Base-by-base conservation (phyloP, 2,888 invertebrate species). In the Agrochola lychnidis region DNA sequence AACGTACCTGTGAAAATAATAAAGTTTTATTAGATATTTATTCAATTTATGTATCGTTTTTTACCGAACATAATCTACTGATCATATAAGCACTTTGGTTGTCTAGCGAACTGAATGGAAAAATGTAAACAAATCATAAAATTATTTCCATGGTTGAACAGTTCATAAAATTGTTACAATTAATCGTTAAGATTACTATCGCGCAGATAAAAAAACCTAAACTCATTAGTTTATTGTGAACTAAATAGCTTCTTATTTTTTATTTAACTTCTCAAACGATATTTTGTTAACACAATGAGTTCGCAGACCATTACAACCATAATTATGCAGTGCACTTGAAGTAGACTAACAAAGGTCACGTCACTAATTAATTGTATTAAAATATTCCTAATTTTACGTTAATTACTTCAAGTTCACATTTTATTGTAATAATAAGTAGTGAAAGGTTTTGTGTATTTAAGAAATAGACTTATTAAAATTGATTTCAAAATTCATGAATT, bases 171-270 rank as follows among this genome's bases (percentile, higher is more conserved):
- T 61, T 30, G 63, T 56, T 73, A 77, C 74, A 86, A 83, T 86
- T 76, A 79, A 87, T 70, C 74, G 61, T 79, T 83, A 72, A 85
- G 88, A 86, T 86, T 53, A 61, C 10, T 69, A 73, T 83, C 82
- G 25, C 22, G 16, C 16, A 36, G 57, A 87, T 76, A 82, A 77
- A 59, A 59, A 76, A 70, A 81, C 14, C 62, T 59, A 48, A 67
- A 77, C 40, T 67, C 48, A 73, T 83, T 79, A 80, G 62, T 51
- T 48, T 81, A 69, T 73, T 71, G 67, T 45, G 75, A 73, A 73
- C 57, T 66, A 36, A 3, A 36, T 3, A 59, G 30, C 72, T 51
- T 77, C 9, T 45, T 45, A 12, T 30, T 30, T 36, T 82, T 68
- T 78, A 70, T 78, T 76, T 66, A 78, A 68, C 67, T 78, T 73